Base-by-base conservation (phyloP, 1,140 invertebrate genomes). In the Bombus confusus region DNA sequence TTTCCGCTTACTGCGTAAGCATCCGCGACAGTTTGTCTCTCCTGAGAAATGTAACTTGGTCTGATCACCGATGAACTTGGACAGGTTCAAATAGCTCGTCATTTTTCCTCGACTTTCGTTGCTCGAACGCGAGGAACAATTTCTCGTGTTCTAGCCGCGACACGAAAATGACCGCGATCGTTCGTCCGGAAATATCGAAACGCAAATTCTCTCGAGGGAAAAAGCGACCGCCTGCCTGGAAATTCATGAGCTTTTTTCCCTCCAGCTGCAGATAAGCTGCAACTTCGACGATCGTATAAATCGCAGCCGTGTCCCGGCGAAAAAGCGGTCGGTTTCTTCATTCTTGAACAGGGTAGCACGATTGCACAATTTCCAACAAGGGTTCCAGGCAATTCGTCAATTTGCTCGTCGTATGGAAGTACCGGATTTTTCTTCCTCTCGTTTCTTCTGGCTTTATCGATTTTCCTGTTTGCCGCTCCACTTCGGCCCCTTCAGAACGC, bases 301-400 rank as follows among this genome's bases (percentile, higher is more conserved):
- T 88, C 73, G 37, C 28, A 34, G 41, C 3, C 37, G 83, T 52
- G 57, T 52, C 18, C 39, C 59, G 39, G 37, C 34, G 75, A 47
- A 34, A 84, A 76, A 72, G 34, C 9, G n/a, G 22, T 28, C 59
- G 59, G 31, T 66, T 66, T 34, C n/a, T 66, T 76, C 80, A 80
- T 57, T 52, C 39, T 39, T 31, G 18, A 31, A 9, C n/a, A 39
- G n/a, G 59, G 2, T 73, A 84, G 31, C 76, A 22, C 18, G 47
- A 52, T 52, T 52, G 47, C 31, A 68, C 79, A 83, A 86, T 81
- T 88, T 88, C 72, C 74, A 59, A 62, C 31, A 62, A 85, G 75
- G 57, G 57, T 43, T 80, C 72, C 59, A 62, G 3, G 52, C 69
- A 79, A 89, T 88, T 89, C 72, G 78, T 79, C 77, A 80, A 72